A percentile compares a stretch with the other conserved stretches of the same genome.
These are phyloP conservation scores for Neoseiulus cucumeris DNA, from an alignment of 1,140 invertebrate species.

Conservation along the genomic window DNA sequence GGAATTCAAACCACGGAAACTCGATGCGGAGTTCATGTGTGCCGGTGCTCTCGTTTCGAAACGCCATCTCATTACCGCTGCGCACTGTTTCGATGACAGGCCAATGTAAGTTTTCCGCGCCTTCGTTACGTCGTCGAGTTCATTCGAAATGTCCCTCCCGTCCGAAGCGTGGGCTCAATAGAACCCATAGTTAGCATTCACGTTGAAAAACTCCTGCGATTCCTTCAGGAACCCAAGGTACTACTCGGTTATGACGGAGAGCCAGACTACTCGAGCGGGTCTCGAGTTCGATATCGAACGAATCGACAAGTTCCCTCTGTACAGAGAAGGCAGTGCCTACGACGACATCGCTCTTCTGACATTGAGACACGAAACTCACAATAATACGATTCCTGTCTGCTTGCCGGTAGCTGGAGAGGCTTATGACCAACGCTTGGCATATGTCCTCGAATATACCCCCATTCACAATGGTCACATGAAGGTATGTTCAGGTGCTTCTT, in stretches of 20 bases:
- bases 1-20: conserved; percentile 1
- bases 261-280: not conserved
- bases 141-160: not conserved
- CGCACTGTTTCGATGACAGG: conserved; percentile 38
- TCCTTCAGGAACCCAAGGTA: not conserved
- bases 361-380: not conserved
- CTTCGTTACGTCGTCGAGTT: not conserved
- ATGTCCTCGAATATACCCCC: not conserved
- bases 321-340: not conserved
- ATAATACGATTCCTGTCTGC: not conserved
- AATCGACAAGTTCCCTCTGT: not conserved
- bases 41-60: conserved; percentile 57
- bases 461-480: conserved; percentile 1
- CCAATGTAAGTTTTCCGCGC: not conserved
- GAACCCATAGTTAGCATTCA: no score
- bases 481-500: not conserved
- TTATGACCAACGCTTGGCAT: not conserved
- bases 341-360: not conserved
- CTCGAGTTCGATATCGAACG: conserved; percentile 4
- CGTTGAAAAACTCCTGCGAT: no score
- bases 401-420: not conserved
- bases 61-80: conserved; percentile 53
- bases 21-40: conserved; percentile 27
- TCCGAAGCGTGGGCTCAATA: no score
- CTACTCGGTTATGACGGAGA: not conserved